Base-by-base conservation (phyloP, 2,888 invertebrate genomes). In the Altica lythri region DNA sequence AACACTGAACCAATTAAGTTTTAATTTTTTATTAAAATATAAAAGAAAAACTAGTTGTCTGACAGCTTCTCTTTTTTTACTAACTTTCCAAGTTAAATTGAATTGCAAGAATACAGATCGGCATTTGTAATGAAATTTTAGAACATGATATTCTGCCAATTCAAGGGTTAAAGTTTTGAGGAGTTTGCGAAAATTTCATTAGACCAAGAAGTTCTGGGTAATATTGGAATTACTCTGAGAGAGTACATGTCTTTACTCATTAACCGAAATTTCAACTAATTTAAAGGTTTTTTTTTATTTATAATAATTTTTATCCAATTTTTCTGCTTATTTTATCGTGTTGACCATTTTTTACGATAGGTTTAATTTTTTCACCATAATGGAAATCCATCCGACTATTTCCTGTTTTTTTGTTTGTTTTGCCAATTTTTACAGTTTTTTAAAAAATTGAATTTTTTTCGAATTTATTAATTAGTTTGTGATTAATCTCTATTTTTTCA, bases 141-240 rank as follows among this genome's bases (percentile, higher is more conserved):
- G 40, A 40, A 6, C 40, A 25, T 13, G n/a, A n/a, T 12, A 13
- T 40, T 40, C 22, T 1, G 18, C 18, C 10, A 22, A 22, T 40
- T 40, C 12, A n/a, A 40, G 22, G 40, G 10, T 25, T 22, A 22
- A 40, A 40, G 40, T 40, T 40, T 25, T 13, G 14, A 40, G 5
- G 14, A 40, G 40, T 40, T 17, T n/a, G 14, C 2, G 13, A 22
- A 40, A 40, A 40, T 40, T 40, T 40, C 40, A 40, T 40, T 40
- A 40, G 2, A 9, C 17, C 13, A 13, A 40, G 40, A 40, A 40
- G n/a, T 37, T 40, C 34, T 4, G 10, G 30, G 29, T 29, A 29
- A 29, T 29, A 29, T 30, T 34, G 14, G 34, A 2, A 34, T 16
- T 14, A 34, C 14, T 16, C 13, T 34, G 34, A 34, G 16, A 14